Conservation (phyloP, 2,888 invertebrate genomes). For the Limenitis camilla region DNA sequence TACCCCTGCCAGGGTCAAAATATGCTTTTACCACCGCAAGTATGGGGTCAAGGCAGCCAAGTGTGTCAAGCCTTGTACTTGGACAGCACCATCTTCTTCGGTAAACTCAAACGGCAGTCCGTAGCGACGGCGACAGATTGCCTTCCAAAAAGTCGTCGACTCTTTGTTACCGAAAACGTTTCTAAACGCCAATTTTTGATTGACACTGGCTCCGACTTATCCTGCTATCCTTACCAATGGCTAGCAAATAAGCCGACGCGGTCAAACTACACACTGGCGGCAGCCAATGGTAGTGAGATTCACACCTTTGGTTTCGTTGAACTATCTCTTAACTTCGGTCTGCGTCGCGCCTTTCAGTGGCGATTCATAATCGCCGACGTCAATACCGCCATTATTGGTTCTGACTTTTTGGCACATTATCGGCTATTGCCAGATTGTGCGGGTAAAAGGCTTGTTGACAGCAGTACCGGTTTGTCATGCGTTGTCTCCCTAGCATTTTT, state of each 20-base stretch:
- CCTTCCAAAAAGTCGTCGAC: background rate
- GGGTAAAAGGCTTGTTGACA: slow-evolving; percentile 11
- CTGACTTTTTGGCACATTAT: slow-evolving; percentile 13
- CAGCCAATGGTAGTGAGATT: too few relatives aligned
- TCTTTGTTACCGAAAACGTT: slow-evolving; percentile 1
- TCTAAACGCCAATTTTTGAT: slow-evolving; percentile 21
- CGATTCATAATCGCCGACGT: slow-evolving; percentile 26
- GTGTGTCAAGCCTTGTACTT: background rate
- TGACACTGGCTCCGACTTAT: slow-evolving; percentile 26
- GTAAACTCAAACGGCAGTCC: slow-evolving; percentile 1
- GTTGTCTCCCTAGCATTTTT: slow-evolving; percentile 4
- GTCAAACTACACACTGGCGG: slow-evolving; percentile 27
- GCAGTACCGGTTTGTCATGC: slow-evolving; percentile 9
- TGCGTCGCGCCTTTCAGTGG: slow-evolving; percentile 24
- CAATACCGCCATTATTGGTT: slow-evolving; percentile 16
- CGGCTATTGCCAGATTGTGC: slow-evolving; percentile 15
- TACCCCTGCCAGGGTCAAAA: too few relatives aligned
- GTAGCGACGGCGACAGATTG: slow-evolving; percentile 2
- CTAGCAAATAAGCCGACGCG: slow-evolving; percentile 13
- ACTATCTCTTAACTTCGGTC: slow-evolving; percentile 8
- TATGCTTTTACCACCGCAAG: background rate
- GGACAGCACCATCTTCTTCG: background rate
- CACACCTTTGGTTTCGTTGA: too few relatives aligned
- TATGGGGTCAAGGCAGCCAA: background rate
- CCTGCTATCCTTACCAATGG: slow-evolving; percentile 20